Evolutionary conservation across 2,113 vertebrate genomes (phyloP).

Genomic region (Corythoichthys intestinalis): DNA sequence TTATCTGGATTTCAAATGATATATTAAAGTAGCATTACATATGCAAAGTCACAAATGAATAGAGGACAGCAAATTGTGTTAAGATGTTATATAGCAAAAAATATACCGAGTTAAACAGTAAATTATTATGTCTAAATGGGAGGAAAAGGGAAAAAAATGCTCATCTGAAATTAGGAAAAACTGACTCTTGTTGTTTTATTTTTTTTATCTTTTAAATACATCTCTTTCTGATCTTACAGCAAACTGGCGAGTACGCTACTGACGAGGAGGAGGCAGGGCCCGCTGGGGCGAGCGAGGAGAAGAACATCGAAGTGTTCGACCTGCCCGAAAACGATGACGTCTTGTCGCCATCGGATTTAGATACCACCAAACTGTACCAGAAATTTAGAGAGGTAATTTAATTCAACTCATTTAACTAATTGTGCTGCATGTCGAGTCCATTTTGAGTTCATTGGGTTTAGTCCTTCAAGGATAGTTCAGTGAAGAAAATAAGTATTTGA

Average conservation of each 20-base stretch:
- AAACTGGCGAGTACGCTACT: conserved; percentile 97
- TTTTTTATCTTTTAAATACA: not conserved
- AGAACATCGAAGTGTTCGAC: conserved; percentile 95
- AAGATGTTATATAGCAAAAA: too few relatives aligned
- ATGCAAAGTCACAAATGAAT: conserved; percentile 18
- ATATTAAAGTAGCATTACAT: conserved; percentile 34
- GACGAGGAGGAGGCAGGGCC: conserved; percentile 88
- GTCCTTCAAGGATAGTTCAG: too few relatives aligned
- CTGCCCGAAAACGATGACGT: conserved; percentile 91
- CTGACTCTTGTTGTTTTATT: not conserved
- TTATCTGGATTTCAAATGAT: conserved; percentile 38
- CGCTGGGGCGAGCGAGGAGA: conserved; percentile 75
- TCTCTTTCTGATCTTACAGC: conserved; percentile 45
- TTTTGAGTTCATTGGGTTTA: too few relatives aligned
- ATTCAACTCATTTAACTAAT: too few relatives aligned
- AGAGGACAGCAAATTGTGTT: conserved; percentile 2
- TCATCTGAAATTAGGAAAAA: not conserved
- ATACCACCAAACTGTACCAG: conserved; percentile 92
- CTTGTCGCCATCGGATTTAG: conserved; percentile 89
- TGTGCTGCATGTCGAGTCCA: too few relatives aligned
- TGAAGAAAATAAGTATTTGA: too few relatives aligned
- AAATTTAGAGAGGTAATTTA: conserved; percentile 92
- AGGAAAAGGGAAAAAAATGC: too few relatives aligned
- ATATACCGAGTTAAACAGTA: too few relatives aligned
- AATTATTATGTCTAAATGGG: too few relatives aligned